These are phyloP conservation scores for Oreochromis niloticus DNA, from an alignment of 2,113 vertebrate genomes.

Conservation along the genomic window DNA sequence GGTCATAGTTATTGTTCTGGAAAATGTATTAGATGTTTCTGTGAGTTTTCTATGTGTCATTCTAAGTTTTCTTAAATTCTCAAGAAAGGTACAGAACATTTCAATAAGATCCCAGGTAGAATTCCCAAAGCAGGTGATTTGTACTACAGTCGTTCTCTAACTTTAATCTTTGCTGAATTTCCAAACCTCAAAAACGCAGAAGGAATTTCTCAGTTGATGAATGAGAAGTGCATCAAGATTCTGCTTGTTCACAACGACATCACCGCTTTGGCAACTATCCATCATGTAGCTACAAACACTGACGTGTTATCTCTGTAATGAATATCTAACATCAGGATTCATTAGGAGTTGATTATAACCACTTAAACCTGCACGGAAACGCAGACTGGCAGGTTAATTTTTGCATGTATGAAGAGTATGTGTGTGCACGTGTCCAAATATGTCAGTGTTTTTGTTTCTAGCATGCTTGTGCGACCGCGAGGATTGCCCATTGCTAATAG, in stretches of 20 bases:
- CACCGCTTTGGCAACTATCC: background rate
- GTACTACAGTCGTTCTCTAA: background rate
- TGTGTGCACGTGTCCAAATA: background rate
- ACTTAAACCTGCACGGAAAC: background rate
- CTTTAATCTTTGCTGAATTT: background rate
- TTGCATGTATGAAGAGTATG: background rate
- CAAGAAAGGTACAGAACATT: background rate
- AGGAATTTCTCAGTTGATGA: background rate
- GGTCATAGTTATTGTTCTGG: background rate
- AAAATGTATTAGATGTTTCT: background rate
- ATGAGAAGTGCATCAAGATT: background rate
- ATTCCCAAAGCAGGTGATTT: background rate
- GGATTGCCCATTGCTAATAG: constrained; percentile 33
- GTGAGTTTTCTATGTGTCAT: background rate
- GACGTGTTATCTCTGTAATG: background rate
- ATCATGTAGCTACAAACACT: background rate
- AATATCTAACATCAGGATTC: constrained; percentile 5
- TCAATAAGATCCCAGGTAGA: background rate
- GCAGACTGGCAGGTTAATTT: background rate
- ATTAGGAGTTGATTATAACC: background rate
- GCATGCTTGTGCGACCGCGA: background rate
- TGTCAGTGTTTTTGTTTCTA: background rate
- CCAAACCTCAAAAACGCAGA: background rate
- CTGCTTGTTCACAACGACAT: background rate
- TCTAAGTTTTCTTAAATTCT: background rate